Base-by-base conservation (phyloP, 2,797 vertebrate species). In the Notolabrus celidotus region DNA sequence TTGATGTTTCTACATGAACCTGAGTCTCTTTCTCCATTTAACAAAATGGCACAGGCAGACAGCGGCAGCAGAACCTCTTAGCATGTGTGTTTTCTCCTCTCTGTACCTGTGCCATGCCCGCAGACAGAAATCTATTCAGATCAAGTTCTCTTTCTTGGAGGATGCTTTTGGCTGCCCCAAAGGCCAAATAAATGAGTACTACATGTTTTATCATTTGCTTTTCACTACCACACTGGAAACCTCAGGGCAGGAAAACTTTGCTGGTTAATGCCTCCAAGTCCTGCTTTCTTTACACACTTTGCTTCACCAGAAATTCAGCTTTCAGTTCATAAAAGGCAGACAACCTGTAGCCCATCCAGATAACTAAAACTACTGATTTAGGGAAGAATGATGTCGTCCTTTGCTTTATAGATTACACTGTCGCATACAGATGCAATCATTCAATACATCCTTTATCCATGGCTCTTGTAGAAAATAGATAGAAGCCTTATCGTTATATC, bases 71-170 rank as follows among this genome's bases (percentile, higher is more conserved):
- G 46, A 38, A 38, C 20, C 25, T 39, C 10, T 39, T 20, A 17
- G 15, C 60, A 11, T 56, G 38, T 4, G 25, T 53, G 22, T n/a
- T n/a, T 38, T 47, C 15, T 51, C n/a, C 7, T 33, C 5, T 14
- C 16, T 39, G 23, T 36, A 42, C n/a, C 17, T 22, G 34, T 57
- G 51, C 19, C 43, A 2, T 17, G 34, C 16, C 71, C 55, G 63
- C 34, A 66, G 57, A 62, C 63, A 53, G 45, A 60, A 42, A 36
- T 46, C 20, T 19, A n/a, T 42, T 19, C 29, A 16, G 47, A 53
- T 58, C 3, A 29, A 49, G 25, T 25, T 49, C 17, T 0, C 2
- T 61, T 46, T 72, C n/a, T 36, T 19, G 3, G 50, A 61, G 43
- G 49, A 67, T 39, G 38, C 63, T 68, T 4, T 34, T 25, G 34